These are phyloP conservation scores for Vulpes vulpes DNA, from an alignment of 2,113 vertebrate species.

Conservation along the genomic window DNA sequence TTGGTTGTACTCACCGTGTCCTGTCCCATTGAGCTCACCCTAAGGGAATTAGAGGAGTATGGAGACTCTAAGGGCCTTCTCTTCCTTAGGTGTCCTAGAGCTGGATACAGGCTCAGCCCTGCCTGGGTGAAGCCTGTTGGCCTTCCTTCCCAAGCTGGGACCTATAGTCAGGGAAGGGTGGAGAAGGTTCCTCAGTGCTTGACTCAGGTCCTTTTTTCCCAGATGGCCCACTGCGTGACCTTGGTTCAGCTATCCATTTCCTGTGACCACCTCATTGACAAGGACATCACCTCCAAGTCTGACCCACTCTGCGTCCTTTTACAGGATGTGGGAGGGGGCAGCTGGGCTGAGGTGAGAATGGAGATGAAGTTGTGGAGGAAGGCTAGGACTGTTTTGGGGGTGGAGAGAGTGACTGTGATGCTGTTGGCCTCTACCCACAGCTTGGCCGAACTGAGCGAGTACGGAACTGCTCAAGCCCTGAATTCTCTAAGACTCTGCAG, in stretches of 20 bases:
- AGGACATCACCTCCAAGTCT: slow-evolving; percentile 94
- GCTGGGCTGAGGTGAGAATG: slow-evolving; percentile 92
- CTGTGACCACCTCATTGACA: slow-evolving; percentile 93
- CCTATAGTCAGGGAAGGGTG: background rate
- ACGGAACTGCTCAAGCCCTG: slow-evolving; percentile 91
- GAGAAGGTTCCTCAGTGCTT: background rate
- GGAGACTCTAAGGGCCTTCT: background rate
- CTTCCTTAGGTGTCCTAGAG: background rate
- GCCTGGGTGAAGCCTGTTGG: background rate
- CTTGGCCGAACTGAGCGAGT: slow-evolving; percentile 92
- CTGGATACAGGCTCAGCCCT: background rate
- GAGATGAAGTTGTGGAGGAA: background rate
- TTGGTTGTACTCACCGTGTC: background rate
- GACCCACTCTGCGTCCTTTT: slow-evolving; percentile 95
- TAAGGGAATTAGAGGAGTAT: background rate
- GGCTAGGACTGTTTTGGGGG: background rate
- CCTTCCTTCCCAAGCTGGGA: background rate
- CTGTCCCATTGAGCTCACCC: background rate
- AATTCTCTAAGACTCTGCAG: slow-evolving; percentile 93
- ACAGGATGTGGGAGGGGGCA: slow-evolving; percentile 90
- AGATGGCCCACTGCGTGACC: slow-evolving; percentile 95
- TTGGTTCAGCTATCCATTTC: slow-evolving; percentile 93
- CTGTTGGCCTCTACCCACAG: slow-evolving; percentile 83
- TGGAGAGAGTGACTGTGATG: background rate
- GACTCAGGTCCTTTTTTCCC: slow-evolving; percentile 59